phyloP scores from a whole-genome alignment of 2,113 vertebrate genomes.

The Coptodon rendalli region DNA sequence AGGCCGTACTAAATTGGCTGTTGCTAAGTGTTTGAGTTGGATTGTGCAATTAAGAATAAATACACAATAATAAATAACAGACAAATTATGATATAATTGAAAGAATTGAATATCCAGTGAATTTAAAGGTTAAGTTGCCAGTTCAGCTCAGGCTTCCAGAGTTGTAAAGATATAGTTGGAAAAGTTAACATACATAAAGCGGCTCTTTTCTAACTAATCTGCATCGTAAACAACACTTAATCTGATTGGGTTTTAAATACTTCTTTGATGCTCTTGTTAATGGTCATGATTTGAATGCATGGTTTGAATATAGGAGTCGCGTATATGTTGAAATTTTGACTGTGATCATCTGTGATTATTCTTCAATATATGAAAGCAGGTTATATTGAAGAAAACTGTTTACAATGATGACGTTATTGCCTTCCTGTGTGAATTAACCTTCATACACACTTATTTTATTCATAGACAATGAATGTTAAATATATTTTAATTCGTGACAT shows the following conservation, averaged over 20 bases:
- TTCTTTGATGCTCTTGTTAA: neutral
- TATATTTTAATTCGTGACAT: neutral
- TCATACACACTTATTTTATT: neutral
- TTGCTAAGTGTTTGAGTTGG: neutral
- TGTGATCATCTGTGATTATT: neutral
- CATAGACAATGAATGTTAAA: neutral
- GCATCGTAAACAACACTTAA: neutral
- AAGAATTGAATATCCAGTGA: neutral
- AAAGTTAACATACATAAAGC: neutral
- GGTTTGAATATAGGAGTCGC: neutral
- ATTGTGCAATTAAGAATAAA: neutral
- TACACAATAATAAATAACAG: neutral
- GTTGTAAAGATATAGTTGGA: neutral
- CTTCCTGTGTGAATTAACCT: neutral
- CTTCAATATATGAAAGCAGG: no score
- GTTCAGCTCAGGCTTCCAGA: neutral
- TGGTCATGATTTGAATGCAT: fast-evolving
- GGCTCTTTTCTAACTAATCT: neutral
- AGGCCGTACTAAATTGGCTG: neutral
- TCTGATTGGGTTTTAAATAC: neutral
- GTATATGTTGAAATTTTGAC: neutral
- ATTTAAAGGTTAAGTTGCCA: neutral
- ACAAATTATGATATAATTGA: neutral
- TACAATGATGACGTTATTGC: neutral
- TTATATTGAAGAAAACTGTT: neutral